Evolutionary conservation across 2,113 vertebrate genomes (phyloP), one percentile per base, ranked within the genome.

Genomic region (Bubo blakistoni): DNA sequence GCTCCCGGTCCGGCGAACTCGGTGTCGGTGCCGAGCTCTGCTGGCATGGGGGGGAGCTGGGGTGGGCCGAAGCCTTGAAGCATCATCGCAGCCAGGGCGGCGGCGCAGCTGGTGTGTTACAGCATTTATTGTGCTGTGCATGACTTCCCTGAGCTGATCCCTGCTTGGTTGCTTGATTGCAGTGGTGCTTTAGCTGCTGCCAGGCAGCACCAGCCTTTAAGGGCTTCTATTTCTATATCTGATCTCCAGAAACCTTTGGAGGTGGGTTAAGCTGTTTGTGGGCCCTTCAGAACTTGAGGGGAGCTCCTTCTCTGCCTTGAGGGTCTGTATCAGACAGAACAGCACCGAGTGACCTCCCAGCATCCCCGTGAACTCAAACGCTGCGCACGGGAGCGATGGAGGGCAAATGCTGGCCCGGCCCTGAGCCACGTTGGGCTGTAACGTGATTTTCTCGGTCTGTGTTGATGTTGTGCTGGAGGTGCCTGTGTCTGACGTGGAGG

Each of bases 301-400:
- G 19, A 82, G 32, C 67, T 80, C 26, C 10, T 44, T 5, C 8
- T 70, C 14, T 71, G 65, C 7, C 1, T 6, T 7, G 47, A 38
- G 47, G 44, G 47, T 58, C 18, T 8, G 12, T 51, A 7, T 54
- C 0, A 0, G 47, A 44, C 38, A 34, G 40, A 42, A 27, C 21
- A 52, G 40, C 46, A 47, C 6, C 0, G 0, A 66, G 57, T n/a
- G 7, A 2, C 63, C 49, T 62, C 58, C 13, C 26, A 46, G 54
- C 29, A 25, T 29, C 79, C 2, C 4, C 1, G 2, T 14, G 27
- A 72, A 40, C 63, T 86, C 16, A 1, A 13, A 6, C 0, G 1
- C 25, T 32, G 76, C 36, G 67, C 52, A 6, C 2, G 8, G 11
- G 51, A 42, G 78, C 0, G 2, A 29, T 5, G 13, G 36, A 58